Evolutionary conservation across 2,113 vertebrate species (phyloP), one percentile per base, ranked within the genome.

Genomic region (Bos indicus): DNA sequence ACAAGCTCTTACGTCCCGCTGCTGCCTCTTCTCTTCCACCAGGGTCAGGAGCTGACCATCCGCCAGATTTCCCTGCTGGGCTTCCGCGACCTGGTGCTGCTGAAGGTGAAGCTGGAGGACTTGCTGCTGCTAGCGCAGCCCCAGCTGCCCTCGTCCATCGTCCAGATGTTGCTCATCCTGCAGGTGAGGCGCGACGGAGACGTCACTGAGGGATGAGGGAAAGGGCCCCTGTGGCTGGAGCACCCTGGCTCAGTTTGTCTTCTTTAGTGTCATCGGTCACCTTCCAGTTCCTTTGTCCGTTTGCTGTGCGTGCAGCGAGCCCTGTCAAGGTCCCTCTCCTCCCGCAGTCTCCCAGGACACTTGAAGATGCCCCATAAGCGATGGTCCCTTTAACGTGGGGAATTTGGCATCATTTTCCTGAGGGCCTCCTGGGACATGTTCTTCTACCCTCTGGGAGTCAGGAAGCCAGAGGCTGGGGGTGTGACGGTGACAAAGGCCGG

Each of bases 21-120:
- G 6, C 25, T 17, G 0, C 0, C 28, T 8, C 33, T 13, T 95
- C 92, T 90, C 46, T 51, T 3, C 40, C n/a, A 91, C 97, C 92
- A 99, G 99, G 99, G 99, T 54, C 99, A 99, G 99, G 99, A 99
- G 97, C 97, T 99, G 95, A 99, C 99, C 0, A 99, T 99, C 81
- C 99, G 99, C 92, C 99, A 99, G 99, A 99, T 99, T 98, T 98
- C 99, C 88, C 98, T 99, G 93, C 98, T 99, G 96, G 99, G 99
- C 95, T 99, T 99, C 98, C 99, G 99, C 62, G 99, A 99, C 98
- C 98, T 99, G 95, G 99, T 99, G 59, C 98, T 99, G 96, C 96
- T 99, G 88, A 99, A 99, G 98, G 99, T 99, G 78, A 99, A 99
- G 96, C 97, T 99, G 97, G 99, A 99, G 33, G 99, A 99, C 17